A percentile compares a stretch with the other conserved stretches of the same genome.
Conservation (phyloP, 1,140 invertebrate species). For the Stegodyphus mimosarum region DNA sequence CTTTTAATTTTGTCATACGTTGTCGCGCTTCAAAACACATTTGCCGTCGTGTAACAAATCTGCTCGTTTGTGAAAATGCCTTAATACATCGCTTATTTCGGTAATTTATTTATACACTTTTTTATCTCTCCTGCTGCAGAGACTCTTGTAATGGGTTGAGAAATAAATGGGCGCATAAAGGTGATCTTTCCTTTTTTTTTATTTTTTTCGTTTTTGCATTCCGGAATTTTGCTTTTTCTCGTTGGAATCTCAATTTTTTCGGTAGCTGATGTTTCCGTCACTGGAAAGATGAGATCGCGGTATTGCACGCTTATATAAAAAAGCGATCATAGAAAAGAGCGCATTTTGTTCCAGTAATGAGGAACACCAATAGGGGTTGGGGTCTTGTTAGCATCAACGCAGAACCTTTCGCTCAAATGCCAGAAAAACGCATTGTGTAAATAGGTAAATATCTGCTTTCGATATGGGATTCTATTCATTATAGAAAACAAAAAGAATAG, state of each 20-base stretch:
- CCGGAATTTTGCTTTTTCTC: neutral
- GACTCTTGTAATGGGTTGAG: slow-evolving; percentile 31
- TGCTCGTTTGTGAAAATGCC: slow-evolving; percentile 24
- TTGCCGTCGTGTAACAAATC: slow-evolving; percentile 23
- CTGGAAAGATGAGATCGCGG: neutral
- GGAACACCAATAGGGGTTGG: neutral
- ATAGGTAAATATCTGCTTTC: too few species aligned
- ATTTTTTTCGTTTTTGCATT: slow-evolving; percentile 6
- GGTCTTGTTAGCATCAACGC: slow-evolving; percentile 22
- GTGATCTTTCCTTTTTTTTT: neutral
- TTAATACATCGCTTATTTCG: slow-evolving; percentile 46
- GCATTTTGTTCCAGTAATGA: slow-evolving; percentile 29
- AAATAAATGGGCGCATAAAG: slow-evolving; percentile 45
- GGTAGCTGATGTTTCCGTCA: neutral
- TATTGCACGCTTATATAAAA: slow-evolving; percentile 16
- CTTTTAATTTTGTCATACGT: slow-evolving; percentile 15
- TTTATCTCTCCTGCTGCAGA: slow-evolving; percentile 9
- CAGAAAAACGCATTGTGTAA: too few species aligned
- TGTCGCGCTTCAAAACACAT: slow-evolving; percentile 34
- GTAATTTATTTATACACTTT: slow-evolving; percentile 55
- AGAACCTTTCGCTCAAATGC: too few species aligned
- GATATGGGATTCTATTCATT: too few species aligned
- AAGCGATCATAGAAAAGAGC: slow-evolving; percentile 15
- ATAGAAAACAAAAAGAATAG: too few species aligned
- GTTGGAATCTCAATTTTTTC: slow-evolving; percentile 22